Evolutionary conservation across 2,888 invertebrate genomes (phyloP), one percentile per base, ranked within the genome.

Genomic region (Limulus polyphemus): DNA sequence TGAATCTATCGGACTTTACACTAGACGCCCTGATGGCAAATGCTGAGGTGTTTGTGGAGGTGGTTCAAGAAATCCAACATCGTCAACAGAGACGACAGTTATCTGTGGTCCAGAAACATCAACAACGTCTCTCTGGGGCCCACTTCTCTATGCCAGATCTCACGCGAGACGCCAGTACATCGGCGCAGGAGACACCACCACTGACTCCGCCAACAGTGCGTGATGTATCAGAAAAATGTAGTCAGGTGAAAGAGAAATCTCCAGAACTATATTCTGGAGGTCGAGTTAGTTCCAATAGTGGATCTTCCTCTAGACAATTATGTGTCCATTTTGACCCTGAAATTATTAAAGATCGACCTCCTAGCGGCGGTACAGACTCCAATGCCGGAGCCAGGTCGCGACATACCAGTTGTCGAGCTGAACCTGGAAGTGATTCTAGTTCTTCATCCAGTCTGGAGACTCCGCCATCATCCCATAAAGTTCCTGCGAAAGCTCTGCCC

Each of bases 121-220:
- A 64, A 47, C 64, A 67, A 17, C 56, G 67, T 11, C 58, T 65
- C 1, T 65, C 74, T 48, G 70, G 73, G 11, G 75, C 75, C 9
- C 74, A 75, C 67, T 73, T 74, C 58, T 76, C 75, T 4, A 74
- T 76, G 75, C 75, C 75, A 3, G 75, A 76, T 62, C 70, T 75
- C n/a, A 73, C 73, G 16, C 70, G 71, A 60, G 71, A 72, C 13
- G 70, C 70, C 5, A 54, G 62, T 49, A 55, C 65, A 55, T 61
- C 55, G 9, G 58, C 60, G 3, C 59, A 56, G 7, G 46, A 47
- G 7, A 58, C 67, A 0, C 63, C 63, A 14, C 66, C 64, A 13
- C 60, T 55, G n/a, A 62, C 60, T 16, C 62, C 66, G 1, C 49
- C 49, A 16, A n/a, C 56, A 11, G 47, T 56, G 0, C n/a, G n/a